A percentile compares a stretch with the other conserved stretches of the same genome.
Conservation (phyloP, 1,140 invertebrate species). For the Chironomus tepperi region DNA sequence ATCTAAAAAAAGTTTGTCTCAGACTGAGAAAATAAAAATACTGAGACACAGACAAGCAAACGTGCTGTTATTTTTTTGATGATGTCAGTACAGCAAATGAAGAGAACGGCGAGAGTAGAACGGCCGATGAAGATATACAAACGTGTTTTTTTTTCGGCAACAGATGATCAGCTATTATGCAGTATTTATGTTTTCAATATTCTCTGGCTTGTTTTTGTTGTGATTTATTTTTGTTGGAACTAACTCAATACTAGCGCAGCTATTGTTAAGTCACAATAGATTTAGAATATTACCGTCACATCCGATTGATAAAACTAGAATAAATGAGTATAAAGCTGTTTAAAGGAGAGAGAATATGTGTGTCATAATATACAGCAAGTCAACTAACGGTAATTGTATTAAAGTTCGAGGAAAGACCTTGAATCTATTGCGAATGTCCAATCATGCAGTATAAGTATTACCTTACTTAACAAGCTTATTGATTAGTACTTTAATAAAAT, state of each 20-base stretch:
- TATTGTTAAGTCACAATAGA: background rate
- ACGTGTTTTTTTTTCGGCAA: background rate
- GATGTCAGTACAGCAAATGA: background rate
- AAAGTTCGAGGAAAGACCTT: background rate
- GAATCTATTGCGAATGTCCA: constrained; percentile 4
- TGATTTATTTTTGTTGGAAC: background rate
- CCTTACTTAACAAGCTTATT: background rate
- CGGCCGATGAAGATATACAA: background rate
- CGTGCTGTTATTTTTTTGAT: constrained; percentile 4
- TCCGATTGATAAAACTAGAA: background rate
- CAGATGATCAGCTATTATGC: background rate
- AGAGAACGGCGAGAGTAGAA: background rate
- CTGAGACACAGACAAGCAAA: background rate
- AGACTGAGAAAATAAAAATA: background rate
- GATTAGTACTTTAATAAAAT: background rate
- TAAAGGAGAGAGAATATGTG: background rate
- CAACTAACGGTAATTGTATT: background rate
- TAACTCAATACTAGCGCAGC: background rate
- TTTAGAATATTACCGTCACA: background rate
- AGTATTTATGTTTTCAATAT: background rate
- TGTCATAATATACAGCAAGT: background rate
- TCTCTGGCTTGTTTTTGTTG: background rate
- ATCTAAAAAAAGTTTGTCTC: too few species aligned
- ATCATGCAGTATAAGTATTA: background rate
- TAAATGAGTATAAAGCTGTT: background rate